Base-by-base conservation (phyloP, 2,113 vertebrate genomes). In the Chroicocephalus ridibundus region DNA sequence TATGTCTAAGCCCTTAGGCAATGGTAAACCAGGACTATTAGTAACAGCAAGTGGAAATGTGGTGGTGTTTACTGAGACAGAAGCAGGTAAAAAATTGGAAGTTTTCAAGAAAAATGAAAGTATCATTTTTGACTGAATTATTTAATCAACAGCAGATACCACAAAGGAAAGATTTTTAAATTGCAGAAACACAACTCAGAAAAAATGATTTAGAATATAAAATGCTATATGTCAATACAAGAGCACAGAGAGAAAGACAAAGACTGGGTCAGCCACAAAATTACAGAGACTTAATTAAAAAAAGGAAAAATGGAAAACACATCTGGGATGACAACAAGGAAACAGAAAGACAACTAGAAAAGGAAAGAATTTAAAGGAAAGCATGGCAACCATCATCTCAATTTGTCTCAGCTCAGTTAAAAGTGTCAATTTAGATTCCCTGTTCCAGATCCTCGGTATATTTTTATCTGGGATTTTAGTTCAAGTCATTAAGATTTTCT, bases 401-500 rank as follows among this genome's bases (percentile, higher is more conserved):
- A 81, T 95, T 96, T 96, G 92, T 78, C 90, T 96, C 95, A 88
- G 86, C 95, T 93, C 90, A 92, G 82, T 88, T 81, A 90, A 82
- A 95, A 93, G 88, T 93, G 94, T 93, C 95, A 96, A 93, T 96
- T 96, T 95, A 97, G 94, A 96, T 96, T 93, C 96, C 90, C 94
- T 97, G 94, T 95, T 97, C 96, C 96, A 96, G 96, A 96, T 96
- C 90, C 82, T 85, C 82, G 74, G 96, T 93, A 46, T 97, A 97
- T 97, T 97, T 97, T 96, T 97, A 96, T 96, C 96, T 94, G 78
- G 92, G 92, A 96, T 97, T 96, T 93, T 96, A 81, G 93, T 96
- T 96, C 96, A 86, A 97, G 96, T 96, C 96, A 97, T 96, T 96
- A 96, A 96, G 92, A 96, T 95, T 96, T 97, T 94, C 96, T 96